Conservation (phyloP, 2,888 invertebrate species). For the Tetheella fluctuosa region DNA sequence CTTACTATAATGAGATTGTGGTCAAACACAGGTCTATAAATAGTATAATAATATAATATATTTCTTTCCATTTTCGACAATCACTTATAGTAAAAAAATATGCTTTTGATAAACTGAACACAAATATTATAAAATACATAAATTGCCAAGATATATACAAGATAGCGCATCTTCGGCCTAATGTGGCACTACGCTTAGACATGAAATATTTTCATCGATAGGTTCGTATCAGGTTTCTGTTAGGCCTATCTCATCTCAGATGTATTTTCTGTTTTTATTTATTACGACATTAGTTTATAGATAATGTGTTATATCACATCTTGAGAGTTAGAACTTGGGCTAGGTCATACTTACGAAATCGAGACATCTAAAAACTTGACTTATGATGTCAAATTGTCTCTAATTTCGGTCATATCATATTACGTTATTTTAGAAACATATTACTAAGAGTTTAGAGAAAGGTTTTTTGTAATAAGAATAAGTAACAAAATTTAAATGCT, state of each 20-base stretch:
- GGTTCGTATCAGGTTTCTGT: background rate
- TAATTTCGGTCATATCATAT: background rate
- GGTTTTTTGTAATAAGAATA: no score
- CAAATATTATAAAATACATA: background rate
- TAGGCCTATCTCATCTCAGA: conserved; percentile 5
- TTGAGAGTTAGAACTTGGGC: background rate
- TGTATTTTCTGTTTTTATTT: conserved; percentile 3
- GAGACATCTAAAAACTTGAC: background rate
- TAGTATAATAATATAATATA: no score
- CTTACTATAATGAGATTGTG: no score
- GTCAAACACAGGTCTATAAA: no score
- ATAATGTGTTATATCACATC: background rate
- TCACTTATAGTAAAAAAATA: no score
- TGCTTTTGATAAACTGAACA: background rate
- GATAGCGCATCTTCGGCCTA: background rate
- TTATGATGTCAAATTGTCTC: no score
- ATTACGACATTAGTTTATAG: background rate
- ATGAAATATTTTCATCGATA: background rate
- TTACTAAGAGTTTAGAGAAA: no score
- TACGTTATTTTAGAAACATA: no score
- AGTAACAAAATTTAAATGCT: no score
- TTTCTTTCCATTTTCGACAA: no score
- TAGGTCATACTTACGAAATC: background rate
- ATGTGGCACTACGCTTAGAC: background rate
- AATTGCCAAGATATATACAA: background rate